Percentiles rank a stretch among this genome's conserved stretches.
These are phyloP conservation scores for Macrosteles quadrilineatus DNA, from an alignment of 1,140 invertebrate genomes.

Conservation along the genomic window DNA sequence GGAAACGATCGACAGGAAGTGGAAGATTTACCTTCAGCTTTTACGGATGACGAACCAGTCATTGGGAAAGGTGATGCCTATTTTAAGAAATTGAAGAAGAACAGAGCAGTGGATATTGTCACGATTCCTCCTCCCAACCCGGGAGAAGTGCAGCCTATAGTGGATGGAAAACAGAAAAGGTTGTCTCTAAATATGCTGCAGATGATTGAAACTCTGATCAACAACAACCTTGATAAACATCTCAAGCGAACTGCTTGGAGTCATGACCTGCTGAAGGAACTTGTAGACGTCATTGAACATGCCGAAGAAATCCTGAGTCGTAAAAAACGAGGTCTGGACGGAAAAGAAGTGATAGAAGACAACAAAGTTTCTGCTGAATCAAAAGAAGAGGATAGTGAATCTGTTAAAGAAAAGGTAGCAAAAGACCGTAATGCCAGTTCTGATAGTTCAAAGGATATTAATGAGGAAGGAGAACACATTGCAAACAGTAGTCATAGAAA, in stretches of 20 bases:
- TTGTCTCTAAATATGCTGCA: not conserved
- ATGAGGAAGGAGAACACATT: too few species aligned
- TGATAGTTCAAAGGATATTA: too few species aligned
- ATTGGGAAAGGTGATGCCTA: not conserved
- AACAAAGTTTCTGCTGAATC: too few species aligned
- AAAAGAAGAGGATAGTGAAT: too few species aligned
- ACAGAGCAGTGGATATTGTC: slow-evolving; percentile 14
- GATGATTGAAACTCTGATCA: not conserved
- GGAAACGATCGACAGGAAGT: not conserved
- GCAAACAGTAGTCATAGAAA: too few species aligned
- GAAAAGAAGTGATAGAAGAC: not conserved
- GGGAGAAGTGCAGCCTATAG: not conserved
- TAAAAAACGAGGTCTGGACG: not conserved
- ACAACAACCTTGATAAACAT: not conserved
- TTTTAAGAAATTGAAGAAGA: not conserved
- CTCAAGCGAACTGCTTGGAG: not conserved
- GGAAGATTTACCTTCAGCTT: slow-evolving; percentile 10
- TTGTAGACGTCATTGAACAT: slow-evolving; percentile 16
- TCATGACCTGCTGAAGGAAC: not conserved
- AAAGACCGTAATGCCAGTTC: too few species aligned
- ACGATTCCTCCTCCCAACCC: not conserved
- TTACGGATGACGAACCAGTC: not conserved
- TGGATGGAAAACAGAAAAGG: not conserved
- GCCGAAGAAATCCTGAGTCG: not conserved
- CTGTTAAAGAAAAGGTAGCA: not conserved